These are phyloP conservation scores for Caenorhabditis sp. DNA, from an alignment of 2,888 invertebrate species.

Conservation along the genomic window DNA sequence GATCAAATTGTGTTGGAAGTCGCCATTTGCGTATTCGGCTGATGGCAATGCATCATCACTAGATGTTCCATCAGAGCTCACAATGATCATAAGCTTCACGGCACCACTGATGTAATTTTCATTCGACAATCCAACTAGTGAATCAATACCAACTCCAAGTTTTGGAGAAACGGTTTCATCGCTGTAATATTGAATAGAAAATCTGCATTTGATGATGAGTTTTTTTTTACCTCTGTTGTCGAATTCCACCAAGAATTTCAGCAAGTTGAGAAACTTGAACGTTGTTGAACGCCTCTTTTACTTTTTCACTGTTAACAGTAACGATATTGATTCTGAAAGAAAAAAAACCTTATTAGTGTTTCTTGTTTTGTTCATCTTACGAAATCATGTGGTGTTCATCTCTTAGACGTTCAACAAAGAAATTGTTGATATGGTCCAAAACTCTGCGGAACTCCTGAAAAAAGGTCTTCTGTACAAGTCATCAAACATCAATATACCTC, in stretches of 20 bases:
- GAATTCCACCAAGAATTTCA: conserved; percentile 20
- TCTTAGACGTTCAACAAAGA: conserved; percentile 53
- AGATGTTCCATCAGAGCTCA: conserved; percentile 63
- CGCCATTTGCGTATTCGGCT: conserved; percentile 52
- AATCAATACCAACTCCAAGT: conserved; percentile 58
- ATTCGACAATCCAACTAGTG: conserved; percentile 53
- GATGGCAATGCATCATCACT: conserved; percentile 56
- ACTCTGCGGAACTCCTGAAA: conserved; percentile 57
- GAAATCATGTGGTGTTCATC: conserved; percentile 40
- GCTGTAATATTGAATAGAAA: too few relatives aligned
- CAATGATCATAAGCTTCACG: conserved; percentile 52
- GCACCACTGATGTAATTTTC: conserved; percentile 58
- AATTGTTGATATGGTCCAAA: conserved; percentile 46
- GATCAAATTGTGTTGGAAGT: conserved; percentile 56
- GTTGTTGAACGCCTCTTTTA: conserved; percentile 29
- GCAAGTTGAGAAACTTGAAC: conserved; percentile 34
- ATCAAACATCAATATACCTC: conserved; percentile 18
- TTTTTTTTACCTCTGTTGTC: conserved; percentile 14
- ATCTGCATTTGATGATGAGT: neutral
- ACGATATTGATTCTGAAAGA: conserved; percentile 56
- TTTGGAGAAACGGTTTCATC: conserved; percentile 59
- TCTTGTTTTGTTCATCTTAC: conserved; percentile 6
- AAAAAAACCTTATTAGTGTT: neutral
- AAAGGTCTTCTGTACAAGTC: neutral
- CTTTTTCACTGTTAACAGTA: conserved; percentile 59